phyloP scores from a whole-genome alignment of 2,888 invertebrate species.

The Nephrocerus scutellatus region DNA sequence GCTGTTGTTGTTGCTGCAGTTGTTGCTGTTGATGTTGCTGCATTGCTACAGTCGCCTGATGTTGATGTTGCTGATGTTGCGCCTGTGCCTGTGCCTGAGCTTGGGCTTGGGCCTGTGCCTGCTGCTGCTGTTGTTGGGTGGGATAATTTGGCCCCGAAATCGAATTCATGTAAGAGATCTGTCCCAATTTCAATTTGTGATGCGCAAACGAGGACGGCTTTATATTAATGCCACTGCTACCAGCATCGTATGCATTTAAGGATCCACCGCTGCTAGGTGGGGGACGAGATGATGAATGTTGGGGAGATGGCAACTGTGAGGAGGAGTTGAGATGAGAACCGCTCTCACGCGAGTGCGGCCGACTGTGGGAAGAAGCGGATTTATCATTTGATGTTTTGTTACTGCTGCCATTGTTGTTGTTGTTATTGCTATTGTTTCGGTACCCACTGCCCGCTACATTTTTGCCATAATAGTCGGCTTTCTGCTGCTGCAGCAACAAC shows the following conservation, averaged over 20 bases:
- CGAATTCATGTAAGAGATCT: constrained; percentile 32
- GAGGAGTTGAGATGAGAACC: constrained; percentile 23
- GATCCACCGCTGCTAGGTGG: constrained; percentile 24
- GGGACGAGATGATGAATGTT: constrained; percentile 33
- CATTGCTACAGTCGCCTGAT: constrained; percentile 17
- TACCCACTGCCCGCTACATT: constrained; percentile 32
- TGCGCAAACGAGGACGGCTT: constrained; percentile 45
- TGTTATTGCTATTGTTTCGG: constrained; percentile 15
- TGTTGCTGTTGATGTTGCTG: constrained; percentile 19
- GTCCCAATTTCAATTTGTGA: constrained; percentile 45
- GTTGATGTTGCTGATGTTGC: constrained; percentile 16
- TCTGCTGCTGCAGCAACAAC: constrained; percentile 23
- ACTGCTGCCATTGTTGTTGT: constrained; percentile 30
- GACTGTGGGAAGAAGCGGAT: constrained; percentile 34
- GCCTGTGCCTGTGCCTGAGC: constrained; percentile 14
- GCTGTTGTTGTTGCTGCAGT: constrained; percentile 18
- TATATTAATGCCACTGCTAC: constrained; percentile 27
- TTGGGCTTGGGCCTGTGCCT: constrained; percentile 12
- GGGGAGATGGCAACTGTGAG: constrained; percentile 26
- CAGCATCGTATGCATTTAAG: constrained; percentile 5
- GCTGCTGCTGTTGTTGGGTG: constrained; percentile 16
- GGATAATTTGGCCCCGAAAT: constrained; percentile 22
- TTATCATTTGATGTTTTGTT: no score
- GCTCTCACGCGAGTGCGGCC: constrained; percentile 43
- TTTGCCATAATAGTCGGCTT: constrained; percentile 36